These are phyloP conservation scores for Scaptomyza polygonia DNA, from an alignment of 2,888 invertebrate genomes.

Conservation along the genomic window DNA sequence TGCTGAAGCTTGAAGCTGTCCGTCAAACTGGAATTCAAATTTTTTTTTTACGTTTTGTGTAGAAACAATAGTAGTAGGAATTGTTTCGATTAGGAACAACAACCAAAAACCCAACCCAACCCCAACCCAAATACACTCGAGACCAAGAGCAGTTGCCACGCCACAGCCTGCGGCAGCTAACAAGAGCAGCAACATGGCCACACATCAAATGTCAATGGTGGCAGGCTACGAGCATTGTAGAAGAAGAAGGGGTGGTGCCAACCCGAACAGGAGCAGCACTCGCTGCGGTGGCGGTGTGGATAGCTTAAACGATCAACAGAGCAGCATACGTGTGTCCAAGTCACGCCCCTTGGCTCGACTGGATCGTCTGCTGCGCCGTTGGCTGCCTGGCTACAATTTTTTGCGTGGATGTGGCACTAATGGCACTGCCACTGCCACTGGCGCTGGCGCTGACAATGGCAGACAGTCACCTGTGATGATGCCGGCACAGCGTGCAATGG, in stretches of 20 bases:
- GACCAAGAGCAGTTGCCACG: constrained; percentile 15
- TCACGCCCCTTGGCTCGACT: constrained; percentile 35
- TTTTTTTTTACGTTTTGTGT: constrained; percentile 21
- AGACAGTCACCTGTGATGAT: not conserved
- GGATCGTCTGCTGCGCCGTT: constrained; percentile 61
- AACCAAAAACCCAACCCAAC: constrained; percentile 2
- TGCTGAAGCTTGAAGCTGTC: not conserved
- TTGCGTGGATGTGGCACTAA: constrained; percentile 29
- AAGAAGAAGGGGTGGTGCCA: not conserved
- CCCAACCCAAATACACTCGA: constrained; percentile 11
- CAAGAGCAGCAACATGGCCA: constrained; percentile 5
- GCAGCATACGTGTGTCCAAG: constrained; percentile 9
- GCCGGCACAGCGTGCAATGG: not conserved
- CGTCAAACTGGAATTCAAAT: constrained; percentile 2
- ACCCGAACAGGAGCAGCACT: not conserved
- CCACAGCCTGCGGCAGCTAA: constrained; percentile 4
- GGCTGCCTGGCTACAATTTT: constrained; percentile 60
- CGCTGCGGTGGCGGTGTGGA: not conserved
- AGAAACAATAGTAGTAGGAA: constrained; percentile 7
- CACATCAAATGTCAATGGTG: not conserved
- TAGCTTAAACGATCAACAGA: constrained; percentile 12
- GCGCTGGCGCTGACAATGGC: not conserved
- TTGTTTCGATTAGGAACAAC: constrained; percentile 10
- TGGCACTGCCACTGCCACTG: not conserved
- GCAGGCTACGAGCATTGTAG: not conserved